phyloP scores from a whole-genome alignment of 2,113 vertebrate species.

The Callaeas wilsoni region DNA sequence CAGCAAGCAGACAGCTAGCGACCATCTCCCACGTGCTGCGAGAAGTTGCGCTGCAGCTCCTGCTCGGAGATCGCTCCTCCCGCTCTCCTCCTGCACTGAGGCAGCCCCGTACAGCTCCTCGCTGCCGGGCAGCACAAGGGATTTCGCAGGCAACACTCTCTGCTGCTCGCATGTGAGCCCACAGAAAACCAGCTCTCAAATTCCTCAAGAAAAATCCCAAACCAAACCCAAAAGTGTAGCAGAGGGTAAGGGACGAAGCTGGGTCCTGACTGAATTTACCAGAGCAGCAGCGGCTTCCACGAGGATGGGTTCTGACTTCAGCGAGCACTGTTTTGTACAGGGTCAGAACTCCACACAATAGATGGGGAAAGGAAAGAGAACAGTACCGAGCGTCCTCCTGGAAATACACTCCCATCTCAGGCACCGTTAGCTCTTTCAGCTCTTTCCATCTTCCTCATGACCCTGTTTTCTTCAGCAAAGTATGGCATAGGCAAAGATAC shows the following conservation, averaged over 20 bases:
- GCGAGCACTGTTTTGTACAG: background rate
- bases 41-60: background rate
- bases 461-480: background rate
- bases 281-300: background rate
- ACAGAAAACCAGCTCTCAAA: background rate
- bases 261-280: background rate
- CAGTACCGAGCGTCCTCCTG: background rate
- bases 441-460: background rate
- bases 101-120: background rate
- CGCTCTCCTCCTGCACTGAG: rapidly evolving
- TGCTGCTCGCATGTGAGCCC: rapidly evolving
- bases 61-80: background rate
- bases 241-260: background rate
- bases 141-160: background rate
- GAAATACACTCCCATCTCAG: background rate
- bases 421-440: background rate
- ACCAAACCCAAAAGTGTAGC: rapidly evolving
- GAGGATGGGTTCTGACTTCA: background rate
- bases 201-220: background rate
- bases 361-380: background rate
- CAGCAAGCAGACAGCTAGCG: rapidly evolving
- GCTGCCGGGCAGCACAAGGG: rapidly evolving
- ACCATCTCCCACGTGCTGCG: background rate
- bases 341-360: background rate
- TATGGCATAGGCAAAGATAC: background rate